phyloP scores from a whole-genome alignment of 2,797 vertebrate genomes.

The Mionectes olivaceus region DNA sequence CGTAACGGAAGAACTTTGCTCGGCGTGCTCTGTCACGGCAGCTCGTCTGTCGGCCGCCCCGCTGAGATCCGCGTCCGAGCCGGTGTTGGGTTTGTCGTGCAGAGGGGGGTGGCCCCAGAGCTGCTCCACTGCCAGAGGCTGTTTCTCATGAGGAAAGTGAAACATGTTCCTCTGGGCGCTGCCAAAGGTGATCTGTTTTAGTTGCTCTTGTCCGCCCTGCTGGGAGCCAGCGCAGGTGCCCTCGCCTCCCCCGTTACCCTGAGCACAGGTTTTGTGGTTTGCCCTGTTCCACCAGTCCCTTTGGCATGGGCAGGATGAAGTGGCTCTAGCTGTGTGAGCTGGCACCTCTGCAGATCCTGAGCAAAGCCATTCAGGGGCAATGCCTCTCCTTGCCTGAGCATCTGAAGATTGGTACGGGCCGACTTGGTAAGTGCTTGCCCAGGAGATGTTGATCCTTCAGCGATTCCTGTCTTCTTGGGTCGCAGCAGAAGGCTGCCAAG shows the following conservation, averaged over 20 bases:
- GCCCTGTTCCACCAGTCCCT: not conserved
- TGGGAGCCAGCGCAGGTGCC: not conserved
- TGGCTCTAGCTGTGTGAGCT: not conserved
- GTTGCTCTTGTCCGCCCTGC: not conserved
- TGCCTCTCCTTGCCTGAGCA: not conserved
- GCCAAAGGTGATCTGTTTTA: not conserved
- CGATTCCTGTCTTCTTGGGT: not conserved
- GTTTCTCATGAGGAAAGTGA: not conserved
- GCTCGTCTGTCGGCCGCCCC: not conserved
- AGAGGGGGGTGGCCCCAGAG: not conserved
- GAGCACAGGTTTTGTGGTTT: not conserved
- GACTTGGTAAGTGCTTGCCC: not conserved
- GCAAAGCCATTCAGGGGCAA: not conserved
- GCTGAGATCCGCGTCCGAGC: not conserved
- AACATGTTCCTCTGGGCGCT: fast-evolving
- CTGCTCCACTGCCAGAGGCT: not conserved
- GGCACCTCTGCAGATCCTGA: not conserved
- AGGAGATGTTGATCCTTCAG: not conserved
- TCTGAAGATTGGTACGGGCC: not conserved
- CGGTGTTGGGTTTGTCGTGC: not conserved
- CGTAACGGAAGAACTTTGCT: constrained; percentile 22
- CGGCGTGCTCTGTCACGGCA: not conserved
- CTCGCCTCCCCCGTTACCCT: fast-evolving
- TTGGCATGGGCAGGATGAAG: not conserved
- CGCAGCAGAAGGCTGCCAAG: not conserved